Evolutionary conservation across 2,888 invertebrate species (phyloP).

Genomic region (Agonopterix subpropinquella): DNA sequence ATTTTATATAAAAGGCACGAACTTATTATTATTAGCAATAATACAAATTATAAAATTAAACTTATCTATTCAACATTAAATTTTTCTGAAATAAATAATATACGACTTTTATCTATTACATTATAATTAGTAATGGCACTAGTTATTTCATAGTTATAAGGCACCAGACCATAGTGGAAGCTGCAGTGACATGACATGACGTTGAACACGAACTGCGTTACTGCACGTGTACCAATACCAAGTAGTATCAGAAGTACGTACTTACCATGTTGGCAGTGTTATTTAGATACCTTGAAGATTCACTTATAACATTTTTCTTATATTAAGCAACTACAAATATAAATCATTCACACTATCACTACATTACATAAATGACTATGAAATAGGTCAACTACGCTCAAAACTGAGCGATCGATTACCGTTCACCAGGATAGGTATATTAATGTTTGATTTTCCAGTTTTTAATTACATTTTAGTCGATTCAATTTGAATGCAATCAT

Average conservation of each 20-base stretch:
- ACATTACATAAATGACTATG: too few species aligned
- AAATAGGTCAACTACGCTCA: too few species aligned
- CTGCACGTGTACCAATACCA: not conserved
- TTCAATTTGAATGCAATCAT: too few species aligned
- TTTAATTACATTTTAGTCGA: too few species aligned
- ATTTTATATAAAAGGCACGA: constrained; percentile 12
- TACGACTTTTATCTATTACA: constrained; percentile 20
- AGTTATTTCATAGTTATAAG: constrained; percentile 36
- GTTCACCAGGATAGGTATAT: too few species aligned
- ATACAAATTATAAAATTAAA: constrained; percentile 18
- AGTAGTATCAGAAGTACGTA: not conserved
- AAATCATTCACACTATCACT: not conserved
- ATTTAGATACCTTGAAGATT: not conserved
- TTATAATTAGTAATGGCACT: constrained; percentile 62
- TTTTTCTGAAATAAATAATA: constrained; percentile 25
- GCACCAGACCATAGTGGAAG: constrained; percentile 31
- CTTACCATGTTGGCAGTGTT: constrained; percentile 17
- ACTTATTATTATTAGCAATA: constrained; percentile 11
- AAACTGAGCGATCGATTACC: too few species aligned
- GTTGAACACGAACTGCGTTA: not conserved
- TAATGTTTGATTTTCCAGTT: too few species aligned
- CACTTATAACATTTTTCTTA: not conserved
- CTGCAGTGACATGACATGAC: too few species aligned
- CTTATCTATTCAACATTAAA: constrained; percentile 14
- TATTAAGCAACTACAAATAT: not conserved